Evolutionary conservation across 2,888 invertebrate genomes (phyloP), one percentile per base, ranked within the genome.

Genomic region (Caenorhabditis angaria): DNA sequence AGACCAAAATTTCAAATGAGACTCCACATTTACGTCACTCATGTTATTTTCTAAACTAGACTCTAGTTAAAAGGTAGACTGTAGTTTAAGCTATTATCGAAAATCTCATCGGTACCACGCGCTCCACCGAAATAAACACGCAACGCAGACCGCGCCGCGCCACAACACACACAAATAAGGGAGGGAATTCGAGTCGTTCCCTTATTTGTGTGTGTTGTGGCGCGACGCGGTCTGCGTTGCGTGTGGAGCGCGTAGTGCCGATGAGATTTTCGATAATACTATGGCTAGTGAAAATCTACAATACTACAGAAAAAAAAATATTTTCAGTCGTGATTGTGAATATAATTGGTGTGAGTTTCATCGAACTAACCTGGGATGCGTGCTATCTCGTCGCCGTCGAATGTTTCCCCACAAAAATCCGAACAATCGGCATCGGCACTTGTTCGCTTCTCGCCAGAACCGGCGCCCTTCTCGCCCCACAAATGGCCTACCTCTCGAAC

Each of bases 311-410:
- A 51, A 14, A 8, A 27, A 28, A 12, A 27, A 12, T 48, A 5
- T 50, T 71, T 80, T 25, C 68, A 80, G 80, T 80, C 4, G 65
- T 86, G 8, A 74, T 86, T 8, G 65, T 82, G 63, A 85, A 86
- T 61, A 72, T 85, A 35, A 62, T 83, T 28, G 85, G 85, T 3
- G 79, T 78, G 1, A 75, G 82, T 0, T 78, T 86, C 58, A 86
- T 85, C 67, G 85, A 85, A 60, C 73, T 83, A 72, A 85, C 83
- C 8, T 85, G 85, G 85, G 85, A 85, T 54, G 85, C 85, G 0
- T 83, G 83, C 59, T 85, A 85, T 61, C 69, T 85, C 10, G 82
- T 83, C 20, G 82, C 83, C 4, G 85, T 83, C n/a, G 85, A 85
- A 61, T 76, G 77, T 27, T 82, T 84, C 50, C 81, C 81, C 10